Conservation (phyloP, 2,888 invertebrate genomes). For the Drosophila meridionalis region DNA sequence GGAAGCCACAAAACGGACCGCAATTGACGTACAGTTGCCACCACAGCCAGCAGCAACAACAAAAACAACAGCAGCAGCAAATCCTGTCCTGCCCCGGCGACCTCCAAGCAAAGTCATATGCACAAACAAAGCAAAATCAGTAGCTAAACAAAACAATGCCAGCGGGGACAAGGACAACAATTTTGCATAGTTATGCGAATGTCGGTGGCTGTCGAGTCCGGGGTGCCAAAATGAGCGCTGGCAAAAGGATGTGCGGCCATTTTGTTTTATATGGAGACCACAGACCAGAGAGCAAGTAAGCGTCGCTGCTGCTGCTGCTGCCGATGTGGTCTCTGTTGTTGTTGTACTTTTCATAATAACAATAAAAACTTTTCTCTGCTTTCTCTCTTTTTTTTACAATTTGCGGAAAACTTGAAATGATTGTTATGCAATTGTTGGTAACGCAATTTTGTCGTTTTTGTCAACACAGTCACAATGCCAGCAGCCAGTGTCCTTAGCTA, state of each 20-base stretch:
- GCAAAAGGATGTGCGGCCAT: conserved; percentile 80
- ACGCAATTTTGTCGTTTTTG: conserved; percentile 80
- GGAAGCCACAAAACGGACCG: conserved; percentile 77
- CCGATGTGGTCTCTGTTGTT: conserved; percentile 41
- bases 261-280: conserved; percentile 65
- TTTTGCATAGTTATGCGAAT: conserved; percentile 77
- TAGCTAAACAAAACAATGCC: conserved; percentile 75
- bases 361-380: conserved; percentile 66
- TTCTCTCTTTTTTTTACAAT: conserved; percentile 63
- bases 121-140: conserved; percentile 70
- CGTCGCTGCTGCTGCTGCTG: conserved; percentile 38
- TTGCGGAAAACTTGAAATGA: conserved; percentile 81
- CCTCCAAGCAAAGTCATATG: conserved; percentile 78
- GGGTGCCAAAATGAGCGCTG: conserved; percentile 78
- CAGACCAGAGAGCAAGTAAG: conserved; percentile 63
- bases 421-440: conserved; percentile 80
- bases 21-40: conserved; percentile 75
- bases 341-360: conserved; percentile 80
- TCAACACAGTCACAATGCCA: conserved; percentile 50
- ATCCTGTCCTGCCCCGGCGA: conserved; percentile 52
- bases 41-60: conserved; percentile 38
- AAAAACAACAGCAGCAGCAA: conserved; percentile 15
- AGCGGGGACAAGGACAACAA: conserved; percentile 65
- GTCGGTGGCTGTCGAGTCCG: conserved; percentile 52
- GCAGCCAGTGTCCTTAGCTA: conserved; percentile 45